Conservation (phyloP, 1,140 invertebrate species). For the Drosophila nigrodunni region DNA sequence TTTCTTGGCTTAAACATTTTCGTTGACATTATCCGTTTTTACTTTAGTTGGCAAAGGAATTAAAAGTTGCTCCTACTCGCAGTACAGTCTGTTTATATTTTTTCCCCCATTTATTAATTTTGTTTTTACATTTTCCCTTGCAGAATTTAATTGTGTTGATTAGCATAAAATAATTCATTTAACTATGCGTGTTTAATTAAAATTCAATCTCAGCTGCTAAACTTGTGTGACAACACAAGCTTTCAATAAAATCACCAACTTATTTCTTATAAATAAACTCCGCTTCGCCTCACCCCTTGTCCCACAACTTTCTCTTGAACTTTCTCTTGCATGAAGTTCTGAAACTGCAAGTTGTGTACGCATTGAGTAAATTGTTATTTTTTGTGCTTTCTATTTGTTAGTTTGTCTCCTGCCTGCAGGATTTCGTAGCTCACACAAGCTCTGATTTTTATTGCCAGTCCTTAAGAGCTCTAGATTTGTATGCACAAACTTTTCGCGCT, state of each 20-base stretch:
- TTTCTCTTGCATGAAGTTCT: slow-evolving; percentile 10
- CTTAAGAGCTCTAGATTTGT: slow-evolving; percentile 44
- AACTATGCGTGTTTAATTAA: slow-evolving; percentile 48
- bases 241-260: slow-evolving; percentile 39
- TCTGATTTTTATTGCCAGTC: slow-evolving; percentile 59
- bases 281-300: not conserved
- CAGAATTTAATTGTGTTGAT: slow-evolving; percentile 33
- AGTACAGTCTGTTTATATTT: slow-evolving; percentile 16
- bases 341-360: slow-evolving; percentile 20
- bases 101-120: slow-evolving; percentile 1
- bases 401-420: slow-evolving; percentile 25
- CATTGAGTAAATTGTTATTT: slow-evolving; percentile 38
- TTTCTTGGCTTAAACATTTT: slow-evolving; percentile 40
- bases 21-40: not conserved
- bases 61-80: slow-evolving; percentile 53
- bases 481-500: slow-evolving; percentile 22
- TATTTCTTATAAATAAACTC: slow-evolving; percentile 23
- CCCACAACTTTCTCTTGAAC: not conserved
- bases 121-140: slow-evolving; percentile 3
- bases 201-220: slow-evolving; percentile 47
- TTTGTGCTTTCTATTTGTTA: not conserved
- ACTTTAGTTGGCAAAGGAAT: slow-evolving; percentile 48
- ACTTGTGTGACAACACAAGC: slow-evolving; percentile 23
- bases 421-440: slow-evolving; percentile 43
- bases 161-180: slow-evolving; percentile 44